These are phyloP conservation scores for Linnaemya tessellans DNA, from an alignment of 2,888 invertebrate genomes.

Conservation along the genomic window DNA sequence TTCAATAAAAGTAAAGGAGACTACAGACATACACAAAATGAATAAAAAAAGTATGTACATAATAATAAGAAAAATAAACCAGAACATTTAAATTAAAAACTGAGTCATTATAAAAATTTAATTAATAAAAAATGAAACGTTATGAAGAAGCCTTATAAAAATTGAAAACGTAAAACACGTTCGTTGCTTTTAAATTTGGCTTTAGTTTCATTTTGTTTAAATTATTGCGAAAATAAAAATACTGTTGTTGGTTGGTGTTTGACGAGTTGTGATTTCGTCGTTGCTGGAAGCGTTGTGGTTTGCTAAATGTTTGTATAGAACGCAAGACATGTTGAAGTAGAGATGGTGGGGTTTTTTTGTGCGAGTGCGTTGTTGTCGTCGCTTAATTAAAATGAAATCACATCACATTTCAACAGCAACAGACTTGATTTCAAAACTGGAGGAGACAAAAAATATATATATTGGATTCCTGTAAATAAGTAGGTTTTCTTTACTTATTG, in stretches of 20 bases:
- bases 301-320: conserved; percentile 3
- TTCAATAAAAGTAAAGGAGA: conserved; percentile 2
- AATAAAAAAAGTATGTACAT: conserved; percentile 7
- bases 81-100: conserved; percentile 48
- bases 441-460: conserved; percentile 27
- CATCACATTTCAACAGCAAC: conserved; percentile 55
- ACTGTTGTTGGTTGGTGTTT: conserved; percentile 35
- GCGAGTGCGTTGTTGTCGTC: conserved; percentile 49
- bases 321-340: conserved; percentile 31
- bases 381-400: conserved; percentile 71
- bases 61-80: conserved; percentile 41
- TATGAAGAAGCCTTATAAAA: conserved; percentile 65
- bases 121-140: conserved; percentile 25
- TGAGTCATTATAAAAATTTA: conserved; percentile 62
- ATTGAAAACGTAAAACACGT: conserved; percentile 45
- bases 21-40: neutral
- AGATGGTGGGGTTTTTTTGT: conserved; percentile 54
- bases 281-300: conserved; percentile 33
- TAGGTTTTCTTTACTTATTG: conserved; percentile 8
- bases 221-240: conserved; percentile 19
- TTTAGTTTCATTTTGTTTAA: conserved; percentile 54
- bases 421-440: conserved; percentile 55
- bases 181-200: conserved; percentile 46
- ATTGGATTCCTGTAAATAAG: conserved; percentile 39
- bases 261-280: conserved; percentile 38